Evolutionary conservation across 2,888 invertebrate genomes (phyloP).

Genomic region (Hydrotaea diabolus): DNA sequence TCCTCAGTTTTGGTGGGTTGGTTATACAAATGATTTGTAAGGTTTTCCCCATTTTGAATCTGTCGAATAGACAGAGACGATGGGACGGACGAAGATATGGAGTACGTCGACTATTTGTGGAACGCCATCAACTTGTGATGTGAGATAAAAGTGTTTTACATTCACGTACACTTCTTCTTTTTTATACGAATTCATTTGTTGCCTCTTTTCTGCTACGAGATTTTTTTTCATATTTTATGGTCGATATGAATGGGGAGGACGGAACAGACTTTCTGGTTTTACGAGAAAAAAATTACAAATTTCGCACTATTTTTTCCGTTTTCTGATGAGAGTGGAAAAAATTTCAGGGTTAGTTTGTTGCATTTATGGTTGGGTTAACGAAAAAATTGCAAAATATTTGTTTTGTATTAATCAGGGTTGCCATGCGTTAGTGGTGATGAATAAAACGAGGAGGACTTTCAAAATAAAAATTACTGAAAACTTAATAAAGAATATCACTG

Average conservation of each 20-base stretch:
- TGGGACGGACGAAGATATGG: conserved; percentile 2
- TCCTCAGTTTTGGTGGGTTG: neutral
- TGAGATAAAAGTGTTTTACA: conserved; percentile 9
- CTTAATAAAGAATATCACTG: too few relatives aligned
- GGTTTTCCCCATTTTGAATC: neutral
- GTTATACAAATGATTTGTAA: conserved; percentile 39
- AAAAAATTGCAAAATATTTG: neutral
- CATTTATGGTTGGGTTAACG: conserved; percentile 48
- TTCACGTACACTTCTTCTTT: neutral
- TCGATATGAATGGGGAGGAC: conserved; percentile 51
- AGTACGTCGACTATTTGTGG: neutral
- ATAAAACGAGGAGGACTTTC: too few relatives aligned
- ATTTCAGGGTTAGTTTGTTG: conserved; percentile 61
- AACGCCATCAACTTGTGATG: conserved; percentile 2
- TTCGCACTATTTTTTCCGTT: conserved; percentile 16
- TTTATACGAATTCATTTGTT: neutral
- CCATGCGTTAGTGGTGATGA: neutral
- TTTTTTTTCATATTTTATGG: conserved; percentile 52
- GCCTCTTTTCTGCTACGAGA: neutral
- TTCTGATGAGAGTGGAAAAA: conserved; percentile 3
- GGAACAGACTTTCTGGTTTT: conserved; percentile 36
- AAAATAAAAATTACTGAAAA: too few relatives aligned
- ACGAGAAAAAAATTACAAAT: conserved; percentile 33
- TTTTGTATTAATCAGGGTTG: neutral
- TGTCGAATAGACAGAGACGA: neutral